Base-by-base conservation (phyloP, 53 echinoderm and acorn worm species). In the Glandiceps talaboti region DNA sequence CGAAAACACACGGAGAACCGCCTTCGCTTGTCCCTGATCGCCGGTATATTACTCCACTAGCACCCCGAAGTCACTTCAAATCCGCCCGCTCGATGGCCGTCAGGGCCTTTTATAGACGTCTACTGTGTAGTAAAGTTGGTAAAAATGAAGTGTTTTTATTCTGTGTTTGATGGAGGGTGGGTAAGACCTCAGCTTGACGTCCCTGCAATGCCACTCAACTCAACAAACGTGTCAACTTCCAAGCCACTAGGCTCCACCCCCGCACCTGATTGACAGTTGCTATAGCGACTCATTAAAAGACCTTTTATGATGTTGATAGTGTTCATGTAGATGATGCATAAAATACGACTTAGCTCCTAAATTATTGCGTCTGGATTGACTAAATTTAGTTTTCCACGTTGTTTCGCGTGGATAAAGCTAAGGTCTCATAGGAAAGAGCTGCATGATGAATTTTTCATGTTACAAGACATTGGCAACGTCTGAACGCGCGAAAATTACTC, bases 101-200 rank as follows among this genome's bases (percentile, higher is more conserved):
- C 84, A 81, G 82, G 80, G 85, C 81, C 85, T 79, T 81, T 82
- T 79, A 75, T 74, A 89, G 88, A 93, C 88, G 90, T 80, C 81
- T 79, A 80, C 85, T 79, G 85, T 80, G 85, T 90, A 84, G 93
- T 93, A 93, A 93, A 93, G 85, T 85, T 79, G 82, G 85, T 88
- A 93, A 79, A 85, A 91, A 89, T 91, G 99, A 99, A 99, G 91
- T 99, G 93, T 99, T 99, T 94, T 91, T 91, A 93, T 94, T 91
- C 94, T 88, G 88, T 86, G 88, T 87, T 84, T 76, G 74, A 88
- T 85, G 87, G 93, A 89, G 91, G 94, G 99, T 89, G 93, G 99
- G 93, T 45, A 85, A 85, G 88, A 89, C 89, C 89, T 80, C 85
- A 84, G 90, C 87, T 90, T 90, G 89, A 92, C 89, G 87, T 85